A percentile compares a stretch with the other conserved stretches of the same genome.
phyloP scores from a whole-genome alignment of 92 coral and sea anemone genomes.

The Parazoanthus atlanticus region DNA sequence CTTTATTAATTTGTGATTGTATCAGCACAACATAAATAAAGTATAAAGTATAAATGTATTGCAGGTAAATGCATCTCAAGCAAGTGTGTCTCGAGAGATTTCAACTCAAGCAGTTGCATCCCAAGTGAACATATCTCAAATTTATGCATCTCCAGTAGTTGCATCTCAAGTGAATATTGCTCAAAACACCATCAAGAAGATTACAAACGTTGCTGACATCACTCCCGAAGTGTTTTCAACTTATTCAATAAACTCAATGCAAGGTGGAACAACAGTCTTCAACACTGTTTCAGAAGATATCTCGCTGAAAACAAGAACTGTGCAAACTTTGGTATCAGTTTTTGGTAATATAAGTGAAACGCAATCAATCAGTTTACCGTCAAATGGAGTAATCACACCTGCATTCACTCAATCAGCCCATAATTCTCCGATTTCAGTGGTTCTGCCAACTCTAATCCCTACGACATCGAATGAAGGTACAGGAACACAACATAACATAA shows the following conservation, averaged over 20 bases:
- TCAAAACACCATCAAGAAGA: too few species aligned
- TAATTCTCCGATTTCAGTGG: not conserved
- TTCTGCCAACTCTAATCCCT: not conserved
- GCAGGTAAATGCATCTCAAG: not conserved
- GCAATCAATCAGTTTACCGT: not conserved
- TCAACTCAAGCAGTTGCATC: not conserved
- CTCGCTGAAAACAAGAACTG: not conserved
- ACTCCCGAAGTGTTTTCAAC: too few species aligned
- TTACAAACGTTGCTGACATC: too few species aligned
- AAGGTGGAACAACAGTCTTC: not conserved
- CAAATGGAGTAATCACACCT: not conserved
- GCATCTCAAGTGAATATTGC: not conserved
- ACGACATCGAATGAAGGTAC: not conserved
- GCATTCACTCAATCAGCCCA: not conserved
- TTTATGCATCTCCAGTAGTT: not conserved
- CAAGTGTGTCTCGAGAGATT: not conserved
- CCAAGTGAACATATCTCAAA: not conserved
- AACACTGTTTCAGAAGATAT: not conserved
- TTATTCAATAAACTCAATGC: too few species aligned
- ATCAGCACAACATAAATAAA: not conserved
- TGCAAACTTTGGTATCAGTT: not conserved
- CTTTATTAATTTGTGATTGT: not conserved
- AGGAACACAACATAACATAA: not conserved
- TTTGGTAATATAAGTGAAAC: too few species aligned
- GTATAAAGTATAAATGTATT: not conserved